phyloP scores from a whole-genome alignment of 2,113 vertebrate genomes.

The Embiotoca jacksoni region DNA sequence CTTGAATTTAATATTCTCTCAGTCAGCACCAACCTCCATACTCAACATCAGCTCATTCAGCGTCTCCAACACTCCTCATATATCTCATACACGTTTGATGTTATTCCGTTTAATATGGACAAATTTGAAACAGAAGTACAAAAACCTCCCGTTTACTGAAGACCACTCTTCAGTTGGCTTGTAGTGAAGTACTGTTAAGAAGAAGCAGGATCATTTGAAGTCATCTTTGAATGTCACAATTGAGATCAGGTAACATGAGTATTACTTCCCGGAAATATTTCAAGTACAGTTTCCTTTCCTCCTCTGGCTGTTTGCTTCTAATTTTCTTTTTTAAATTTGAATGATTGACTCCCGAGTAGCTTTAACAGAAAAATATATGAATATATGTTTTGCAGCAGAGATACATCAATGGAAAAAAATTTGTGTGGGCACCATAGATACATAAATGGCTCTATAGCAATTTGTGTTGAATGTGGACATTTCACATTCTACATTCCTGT shows the following conservation, averaged over 20 bases:
- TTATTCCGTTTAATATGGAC: neutral
- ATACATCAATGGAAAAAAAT: too few species aligned
- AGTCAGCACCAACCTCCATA: neutral
- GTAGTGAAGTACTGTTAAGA: neutral
- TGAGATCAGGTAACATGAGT: neutral
- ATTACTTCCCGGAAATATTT: constrained; percentile 1
- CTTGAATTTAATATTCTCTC: constrained; percentile 35
- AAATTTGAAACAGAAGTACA: neutral
- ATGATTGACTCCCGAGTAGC: neutral
- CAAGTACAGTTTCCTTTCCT: neutral
- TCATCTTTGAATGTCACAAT: neutral
- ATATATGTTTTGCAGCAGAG: neutral
- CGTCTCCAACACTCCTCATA: neutral
- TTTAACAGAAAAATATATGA: constrained; percentile 5
- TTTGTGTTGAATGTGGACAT: constrained; percentile 5
- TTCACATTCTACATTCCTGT: neutral
- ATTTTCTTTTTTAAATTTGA: neutral
- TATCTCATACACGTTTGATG: neutral
- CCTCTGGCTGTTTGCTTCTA: neutral
- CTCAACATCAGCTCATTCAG: neutral
- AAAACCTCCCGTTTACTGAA: neutral
- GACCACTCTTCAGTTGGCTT: neutral
- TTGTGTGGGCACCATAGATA: neutral
- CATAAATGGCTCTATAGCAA: neutral
- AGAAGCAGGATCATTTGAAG: neutral